Percentiles rank a stretch among this genome's conserved stretches.
Conservation (phyloP, 1,140 invertebrate species). For the Hesperophylax magnus region DNA sequence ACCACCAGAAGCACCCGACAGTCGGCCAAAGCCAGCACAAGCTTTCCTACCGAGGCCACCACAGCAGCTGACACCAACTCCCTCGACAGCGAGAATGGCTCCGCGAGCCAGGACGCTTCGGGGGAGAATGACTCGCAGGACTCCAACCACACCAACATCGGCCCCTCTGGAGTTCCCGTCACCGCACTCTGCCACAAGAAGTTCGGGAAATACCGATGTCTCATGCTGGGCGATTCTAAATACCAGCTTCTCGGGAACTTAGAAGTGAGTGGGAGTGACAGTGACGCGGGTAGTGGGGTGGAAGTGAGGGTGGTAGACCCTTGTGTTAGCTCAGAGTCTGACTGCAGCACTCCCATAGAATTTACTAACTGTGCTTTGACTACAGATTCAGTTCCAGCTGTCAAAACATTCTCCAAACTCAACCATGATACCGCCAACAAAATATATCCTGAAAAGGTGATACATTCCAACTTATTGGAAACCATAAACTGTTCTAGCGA, state of each 20-base stretch:
- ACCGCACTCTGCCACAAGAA: constrained; percentile 62
- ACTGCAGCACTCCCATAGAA: constrained; percentile 63
- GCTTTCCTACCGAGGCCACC: not conserved
- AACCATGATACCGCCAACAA: constrained; percentile 31
- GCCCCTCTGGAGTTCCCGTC: constrained; percentile 12
- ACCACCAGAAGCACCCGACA: constrained; percentile 37
- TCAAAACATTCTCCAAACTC: constrained; percentile 45
- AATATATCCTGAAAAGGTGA: constrained; percentile 26
- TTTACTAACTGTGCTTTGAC: not conserved
- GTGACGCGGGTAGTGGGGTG: constrained; percentile 68
- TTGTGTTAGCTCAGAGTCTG: constrained; percentile 68
- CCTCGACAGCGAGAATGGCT: constrained; percentile 26
- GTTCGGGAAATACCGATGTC: constrained; percentile 69
- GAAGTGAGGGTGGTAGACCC: constrained; percentile 67
- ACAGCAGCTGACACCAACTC: constrained; percentile 33
- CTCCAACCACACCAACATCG: constrained; percentile 13
- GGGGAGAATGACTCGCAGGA: constrained; percentile 53
- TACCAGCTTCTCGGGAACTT: constrained; percentile 56
- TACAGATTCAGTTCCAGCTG: not conserved
- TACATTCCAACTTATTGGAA: constrained; percentile 37
- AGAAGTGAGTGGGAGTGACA: constrained; percentile 65
- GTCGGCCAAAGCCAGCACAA: constrained; percentile 27
- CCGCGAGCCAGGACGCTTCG: constrained; percentile 44
- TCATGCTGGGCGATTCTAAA: constrained; percentile 62
- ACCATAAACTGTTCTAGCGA: constrained; percentile 35